Evolutionary conservation across 53 echinoderm and acorn worm genomes (phyloP), one percentile per base, ranked within the genome.

Genomic region (Temnopleurus reevesii): DNA sequence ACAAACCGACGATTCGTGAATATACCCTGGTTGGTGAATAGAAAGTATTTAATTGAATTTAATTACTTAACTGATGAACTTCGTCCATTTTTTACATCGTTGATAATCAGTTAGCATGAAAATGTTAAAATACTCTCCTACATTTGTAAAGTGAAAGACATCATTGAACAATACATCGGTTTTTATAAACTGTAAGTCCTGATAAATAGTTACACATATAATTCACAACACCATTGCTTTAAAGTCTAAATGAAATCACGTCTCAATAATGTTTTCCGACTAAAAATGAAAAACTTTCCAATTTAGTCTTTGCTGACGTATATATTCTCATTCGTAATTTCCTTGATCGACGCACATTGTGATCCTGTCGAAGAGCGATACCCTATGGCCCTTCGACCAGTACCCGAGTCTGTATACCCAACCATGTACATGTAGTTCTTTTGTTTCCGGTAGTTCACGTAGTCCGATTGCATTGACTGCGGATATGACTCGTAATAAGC

Each of bases 361-460:
- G 88, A 66, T 4, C 66, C 88, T 0, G 88, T 10, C 17, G 88
- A 87, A n/a, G 66, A 66, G n/a, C 71, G 47, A 25, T 85, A 85
- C 71, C 88, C 88, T 29, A 87, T 53, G 15, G 88, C 71, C 19
- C 88, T 64, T 12, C 88, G 49, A 23, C 88, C 88, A 10, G 21
- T 35, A n/a, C 53, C 46, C 7, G 65, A 66, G 46, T 87, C 88
- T 53, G 66, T 47, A 31, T 87, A 87, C 7, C 88, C 88, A 1
- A 87, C 46, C 88, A 87, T 87, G 71, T 87, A 87, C 88, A 87
- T 87, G 53, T 87, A 87, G 61, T 87, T 66, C 71, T 87, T 87
- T 3, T 51, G 53, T 71, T 66, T 71, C 21, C 88, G 71, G 46
- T 66, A 87, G 29, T 87, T 87, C 30, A 87, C 88, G 27, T 87